Evolutionary conservation across 2,888 invertebrate species (phyloP), one percentile per base, ranked within the genome.

Genomic region (Acleris holmiana): DNA sequence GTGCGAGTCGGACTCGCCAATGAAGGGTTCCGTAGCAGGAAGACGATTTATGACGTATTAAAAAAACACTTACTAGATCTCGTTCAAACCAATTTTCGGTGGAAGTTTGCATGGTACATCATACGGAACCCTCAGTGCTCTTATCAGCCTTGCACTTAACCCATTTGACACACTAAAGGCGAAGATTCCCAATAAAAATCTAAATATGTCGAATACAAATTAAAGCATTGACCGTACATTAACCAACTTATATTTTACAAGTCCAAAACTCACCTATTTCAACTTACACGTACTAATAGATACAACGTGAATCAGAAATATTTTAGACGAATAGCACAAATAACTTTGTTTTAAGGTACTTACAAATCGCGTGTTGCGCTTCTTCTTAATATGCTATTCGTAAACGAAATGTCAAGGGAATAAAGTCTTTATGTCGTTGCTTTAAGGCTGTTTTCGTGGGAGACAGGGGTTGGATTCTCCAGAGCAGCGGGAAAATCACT

Each of bases 401-500:
- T 3, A 8, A 54, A 21, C 1, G 2, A 1, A n/a, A 23, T 21
- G 6, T 2, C 2, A 44, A 8, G 4, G 41, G 1, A 44, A 21
- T 48, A 5, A 35, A 19, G 49, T 17, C 48, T 35, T 55, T 65
- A 46, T 41, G 1, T 4, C 0, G 4, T 46, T 8, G 23, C 15
- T 2, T 35, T 60, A 65, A 25, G 50, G 50, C 18, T 23, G 2
- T 8, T 2, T 25, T 55, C 8, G 13, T 25, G 2, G 23, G 18
- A 4, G 35, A 13, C 18, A 50, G 21, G 18, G 17, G 47, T 25
- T 41, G 8, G 41, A 35, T 64, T 41, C 54, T 46, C 5, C 29
- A 29, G 19, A 54, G 49, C 18, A 55, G 65, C 50, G 69, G 75
- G 76, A 78, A 85, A 86, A 87, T 85, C 86, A 84, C 84, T 76